Evolutionary conservation across 2,888 invertebrate genomes (phyloP), one percentile per base, ranked within the genome.

Genomic region (Leistus spinibarbis): DNA sequence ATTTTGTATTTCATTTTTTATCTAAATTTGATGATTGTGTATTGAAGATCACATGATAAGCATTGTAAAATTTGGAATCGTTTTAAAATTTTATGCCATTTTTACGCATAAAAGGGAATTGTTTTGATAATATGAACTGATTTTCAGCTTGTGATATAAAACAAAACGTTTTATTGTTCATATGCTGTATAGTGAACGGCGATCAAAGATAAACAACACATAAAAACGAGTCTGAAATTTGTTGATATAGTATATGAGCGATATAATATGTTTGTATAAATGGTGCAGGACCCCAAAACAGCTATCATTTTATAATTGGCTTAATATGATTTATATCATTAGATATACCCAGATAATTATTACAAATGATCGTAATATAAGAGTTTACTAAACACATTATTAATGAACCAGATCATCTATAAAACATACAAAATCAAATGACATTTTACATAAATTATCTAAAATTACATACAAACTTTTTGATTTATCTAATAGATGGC

Each of bases 241-340:
- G 56, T 62, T 53, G 67, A 63, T 53, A 73, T 73, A 73, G 40
- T 67, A 60, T 64, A 24, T 16, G 40, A 53, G 22, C 23, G 73
- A 73, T 73, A 67, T 60, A 67, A 40, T 27, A 67, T 63, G 53
- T 56, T 17, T 60, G 60, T 53, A 73, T 62, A 73, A 73, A 67
- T 71, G 71, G 19, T 23, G 22, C 67, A n/a, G 24, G 56, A 40
- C 40, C 40, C 22, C 16, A 62, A 57, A 67, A 56, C 54, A 22
- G 22, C 23, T 17, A 67, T 67, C 73, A 53, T 40, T 57, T 56
- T 60, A 27, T 73, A 73, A 73, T 73, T 73, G 67, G 73, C 53
- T 73, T 67, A 62, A 73, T 73, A 23, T 73, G 73, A 73, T 73
- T 73, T 73, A 73, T 73, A 62, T 73, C 67, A 73, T 73, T 73